Conservation (phyloP, 2,113 vertebrate genomes). For the Rhinoderma darwinii region DNA sequence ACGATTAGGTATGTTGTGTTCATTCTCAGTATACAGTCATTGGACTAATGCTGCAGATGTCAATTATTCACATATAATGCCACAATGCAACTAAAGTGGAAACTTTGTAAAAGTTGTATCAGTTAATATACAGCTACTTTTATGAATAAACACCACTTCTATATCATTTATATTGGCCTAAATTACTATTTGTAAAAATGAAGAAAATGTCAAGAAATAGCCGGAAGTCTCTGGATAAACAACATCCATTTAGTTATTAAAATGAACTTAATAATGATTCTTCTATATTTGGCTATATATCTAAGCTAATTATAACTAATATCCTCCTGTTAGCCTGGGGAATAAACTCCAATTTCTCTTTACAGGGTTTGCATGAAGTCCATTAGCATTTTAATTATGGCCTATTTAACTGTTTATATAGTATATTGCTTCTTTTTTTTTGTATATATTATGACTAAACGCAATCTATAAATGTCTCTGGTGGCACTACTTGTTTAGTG, state of each 20-base stretch:
- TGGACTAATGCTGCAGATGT: no score
- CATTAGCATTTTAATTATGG: constrained; percentile 9
- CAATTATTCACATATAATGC: not conserved
- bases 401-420: not conserved
- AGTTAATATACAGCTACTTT: no score
- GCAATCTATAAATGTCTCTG: no score
- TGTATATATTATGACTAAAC: no score
- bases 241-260: not conserved
- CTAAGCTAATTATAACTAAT: not conserved
- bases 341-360: not conserved
- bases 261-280: not conserved
- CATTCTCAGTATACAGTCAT: no score
- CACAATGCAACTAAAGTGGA: not conserved
- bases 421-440: not conserved
- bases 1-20: no score
- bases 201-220: not conserved
- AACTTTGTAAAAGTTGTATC: not conserved
- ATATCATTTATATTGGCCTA: no score
- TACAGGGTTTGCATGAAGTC: not conserved
- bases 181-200: not conserved
- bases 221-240: not conserved
- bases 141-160: not conserved
- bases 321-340: not conserved
- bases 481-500: no score
- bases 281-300: not conserved